Percentiles rank a stretch among this genome's conserved stretches.
Evolutionary conservation across 2,888 invertebrate genomes (phyloP).

Genomic region (Apoda limacodes): DNA sequence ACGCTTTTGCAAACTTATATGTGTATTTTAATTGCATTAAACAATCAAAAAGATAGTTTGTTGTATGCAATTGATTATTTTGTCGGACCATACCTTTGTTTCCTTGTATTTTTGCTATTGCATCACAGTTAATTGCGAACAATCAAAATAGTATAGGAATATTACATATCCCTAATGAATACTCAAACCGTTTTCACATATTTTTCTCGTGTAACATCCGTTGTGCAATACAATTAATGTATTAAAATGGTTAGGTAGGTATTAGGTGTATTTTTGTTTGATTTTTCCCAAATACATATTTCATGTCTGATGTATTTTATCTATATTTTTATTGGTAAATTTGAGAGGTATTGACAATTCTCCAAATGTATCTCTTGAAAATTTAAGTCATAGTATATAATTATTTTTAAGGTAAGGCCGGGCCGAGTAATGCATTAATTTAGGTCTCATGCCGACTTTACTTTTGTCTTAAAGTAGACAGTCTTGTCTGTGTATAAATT

Average conservation of each 20-base stretch:
- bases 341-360: conserved; percentile 33
- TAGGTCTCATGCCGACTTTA: conserved; percentile 56
- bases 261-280: conserved; percentile 64
- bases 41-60: too few relatives aligned
- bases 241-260: conserved; percentile 64
- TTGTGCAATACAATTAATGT: conserved; percentile 62
- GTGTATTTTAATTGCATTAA: too few relatives aligned
- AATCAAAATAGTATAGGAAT: conserved; percentile 58
- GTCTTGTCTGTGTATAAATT: conserved; percentile 50
- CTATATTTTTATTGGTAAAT: conserved; percentile 59
- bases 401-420: conserved; percentile 67
- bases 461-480: conserved; percentile 46
- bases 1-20: too few relatives aligned
- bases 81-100: too few relatives aligned
- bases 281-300: conserved; percentile 39
- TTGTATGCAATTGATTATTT: too few relatives aligned
- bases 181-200: conserved; percentile 60
- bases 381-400: conserved; percentile 65
- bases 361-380: conserved; percentile 33
- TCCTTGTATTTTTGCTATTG: conserved; percentile 50
- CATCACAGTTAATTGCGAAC: conserved; percentile 43
- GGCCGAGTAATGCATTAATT: conserved; percentile 68
- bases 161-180: conserved; percentile 66
- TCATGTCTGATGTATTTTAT: conserved; percentile 63
- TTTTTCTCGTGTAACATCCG: conserved; percentile 53